phyloP scores from a whole-genome alignment of 2,113 vertebrate species.

The Beaufortia kweichowensis region DNA sequence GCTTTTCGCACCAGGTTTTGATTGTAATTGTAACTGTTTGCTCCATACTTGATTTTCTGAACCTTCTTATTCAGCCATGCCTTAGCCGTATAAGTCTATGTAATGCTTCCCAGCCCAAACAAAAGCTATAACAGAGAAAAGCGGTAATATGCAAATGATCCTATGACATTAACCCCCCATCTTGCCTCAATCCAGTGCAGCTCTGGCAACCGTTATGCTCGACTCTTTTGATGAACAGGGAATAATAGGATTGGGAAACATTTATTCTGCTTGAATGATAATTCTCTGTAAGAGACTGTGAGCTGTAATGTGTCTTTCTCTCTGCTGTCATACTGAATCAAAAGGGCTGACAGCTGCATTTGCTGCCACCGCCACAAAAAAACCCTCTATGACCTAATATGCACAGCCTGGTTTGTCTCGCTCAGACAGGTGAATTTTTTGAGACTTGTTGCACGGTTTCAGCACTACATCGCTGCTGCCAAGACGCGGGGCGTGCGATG shows the following conservation, averaged over 20 bases:
- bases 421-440: conserved; percentile 53
- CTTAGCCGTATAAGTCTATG: conserved; percentile 67
- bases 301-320: conserved; percentile 21
- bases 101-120: conserved; percentile 66
- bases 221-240: conserved; percentile 46
- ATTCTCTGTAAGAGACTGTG: conserved; percentile 47
- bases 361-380: not conserved
- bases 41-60: conserved; percentile 49
- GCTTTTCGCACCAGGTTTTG: conserved; percentile 61
- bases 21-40: conserved; percentile 64
- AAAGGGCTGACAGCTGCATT: not conserved
- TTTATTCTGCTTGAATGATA: conserved; percentile 54
- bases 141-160: conserved; percentile 69
- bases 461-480: conserved; percentile 53
- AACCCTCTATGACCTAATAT: not conserved
- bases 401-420: not conserved
- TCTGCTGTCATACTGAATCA: conserved; percentile 42
- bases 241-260: conserved; percentile 54
- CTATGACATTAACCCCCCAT: conserved; percentile 57
- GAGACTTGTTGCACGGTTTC: conserved; percentile 46
- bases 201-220: conserved; percentile 38
- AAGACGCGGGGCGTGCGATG: conserved; percentile 45
- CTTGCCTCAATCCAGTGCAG: conserved; percentile 41
- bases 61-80: conserved; percentile 61
- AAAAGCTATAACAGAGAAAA: conserved; percentile 61